phyloP scores from a whole-genome alignment of 2,113 vertebrate species.

The Rana temporaria region DNA sequence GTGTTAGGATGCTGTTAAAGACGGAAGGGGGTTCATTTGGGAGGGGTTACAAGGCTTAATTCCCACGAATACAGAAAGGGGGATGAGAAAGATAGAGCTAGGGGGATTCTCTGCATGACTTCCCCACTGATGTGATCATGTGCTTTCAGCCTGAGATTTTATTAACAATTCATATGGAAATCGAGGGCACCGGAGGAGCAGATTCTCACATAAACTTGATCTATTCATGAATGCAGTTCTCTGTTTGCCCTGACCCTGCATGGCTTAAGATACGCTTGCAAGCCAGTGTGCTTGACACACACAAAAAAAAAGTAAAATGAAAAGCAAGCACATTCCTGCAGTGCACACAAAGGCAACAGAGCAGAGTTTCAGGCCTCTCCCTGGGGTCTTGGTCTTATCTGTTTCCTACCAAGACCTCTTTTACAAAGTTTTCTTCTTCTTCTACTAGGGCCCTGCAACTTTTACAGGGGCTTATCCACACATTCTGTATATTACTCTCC shows the following conservation, averaged over 20 bases:
- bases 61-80: constrained; percentile 76
- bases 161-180: constrained; percentile 99
- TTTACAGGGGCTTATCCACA: background rate
- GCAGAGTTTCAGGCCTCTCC: constrained; percentile 74
- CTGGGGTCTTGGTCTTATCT: constrained; percentile 79
- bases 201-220: constrained; percentile 99
- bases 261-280: constrained; percentile 87
- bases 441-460: constrained; percentile 41
- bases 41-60: constrained; percentile 71
- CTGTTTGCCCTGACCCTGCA: constrained; percentile 91
- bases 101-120: constrained; percentile 82
- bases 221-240: constrained; percentile 95
- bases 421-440: constrained; percentile 73
- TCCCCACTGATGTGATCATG: constrained; percentile 85
- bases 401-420: constrained; percentile 68
- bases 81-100: constrained; percentile 79
- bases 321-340: constrained; percentile 85
- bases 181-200: constrained; percentile 89
- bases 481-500: too few relatives aligned
- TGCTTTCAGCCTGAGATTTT: constrained; percentile 87
- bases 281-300: constrained; percentile 82
- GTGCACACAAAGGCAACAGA: constrained; percentile 78
- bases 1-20: constrained; percentile 63
- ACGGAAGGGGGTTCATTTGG: constrained; percentile 59
- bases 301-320: constrained; percentile 78